Conservation (phyloP, 2,888 invertebrate genomes). For the Agonopterix arenella region DNA sequence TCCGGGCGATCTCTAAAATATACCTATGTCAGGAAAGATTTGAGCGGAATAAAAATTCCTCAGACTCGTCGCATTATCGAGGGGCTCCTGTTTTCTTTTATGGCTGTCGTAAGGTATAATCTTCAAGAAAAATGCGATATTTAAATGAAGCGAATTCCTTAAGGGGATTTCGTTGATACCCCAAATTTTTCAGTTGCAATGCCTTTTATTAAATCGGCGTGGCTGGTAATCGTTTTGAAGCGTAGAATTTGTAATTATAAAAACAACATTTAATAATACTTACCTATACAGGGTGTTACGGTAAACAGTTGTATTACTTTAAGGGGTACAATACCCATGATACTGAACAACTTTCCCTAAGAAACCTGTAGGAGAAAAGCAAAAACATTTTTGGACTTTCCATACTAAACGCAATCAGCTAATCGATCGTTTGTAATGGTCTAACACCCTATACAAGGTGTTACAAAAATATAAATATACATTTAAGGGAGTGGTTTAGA, state of each 20-base stretch:
- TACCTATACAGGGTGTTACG: too few species aligned
- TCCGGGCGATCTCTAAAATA: slow-evolving; percentile 70
- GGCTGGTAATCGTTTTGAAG: slow-evolving; percentile 28
- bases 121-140: slow-evolving; percentile 77
- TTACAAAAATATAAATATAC: too few species aligned
- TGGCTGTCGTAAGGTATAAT: slow-evolving; percentile 77
- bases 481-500: too few species aligned
- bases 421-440: too few species aligned
- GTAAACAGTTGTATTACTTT: too few species aligned
- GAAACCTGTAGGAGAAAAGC: too few species aligned
- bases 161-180: slow-evolving; percentile 60
- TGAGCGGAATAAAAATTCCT: slow-evolving; percentile 76
- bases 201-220: slow-evolving; percentile 57
- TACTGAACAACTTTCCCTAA: too few species aligned
- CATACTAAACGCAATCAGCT: too few species aligned
- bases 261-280: not conserved
- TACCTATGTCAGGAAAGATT: slow-evolving; percentile 75
- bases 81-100: slow-evolving; percentile 76
- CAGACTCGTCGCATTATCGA: slow-evolving; percentile 70
- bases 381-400: too few species aligned
- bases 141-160: slow-evolving; percentile 74
- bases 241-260: too few species aligned
- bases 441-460: too few species aligned
- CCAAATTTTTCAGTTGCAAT: slow-evolving; percentile 58
- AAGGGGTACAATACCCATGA: too few species aligned